phyloP scores from a whole-genome alignment of 1,140 invertebrate genomes.

The Lasaia peninsularis region DNA sequence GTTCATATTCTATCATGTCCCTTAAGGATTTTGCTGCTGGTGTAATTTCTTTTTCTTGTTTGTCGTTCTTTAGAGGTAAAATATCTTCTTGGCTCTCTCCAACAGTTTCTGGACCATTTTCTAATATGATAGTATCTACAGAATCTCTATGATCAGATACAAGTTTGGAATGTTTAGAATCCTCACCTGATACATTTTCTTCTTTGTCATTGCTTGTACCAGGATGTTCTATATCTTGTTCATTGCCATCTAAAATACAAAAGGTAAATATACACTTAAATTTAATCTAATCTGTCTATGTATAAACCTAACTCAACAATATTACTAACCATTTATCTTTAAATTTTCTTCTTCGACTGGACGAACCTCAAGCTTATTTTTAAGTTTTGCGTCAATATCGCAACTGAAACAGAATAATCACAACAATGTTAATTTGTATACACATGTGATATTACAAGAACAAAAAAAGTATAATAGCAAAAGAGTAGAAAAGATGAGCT shows the following conservation, averaged over 20 bases:
- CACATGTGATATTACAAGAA: no score
- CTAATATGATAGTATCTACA: constrained; percentile 54
- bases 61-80: constrained; percentile 27
- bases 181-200: constrained; percentile 51
- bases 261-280: neutral
- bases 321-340: constrained; percentile 38
- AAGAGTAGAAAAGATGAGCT: no score
- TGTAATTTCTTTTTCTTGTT: constrained; percentile 23
- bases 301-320: neutral
- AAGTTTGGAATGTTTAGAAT: constrained; percentile 35
- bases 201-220: constrained; percentile 34
- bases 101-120: constrained; percentile 48
- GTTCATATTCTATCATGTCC: constrained; percentile 54
- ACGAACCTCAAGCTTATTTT: constrained; percentile 47
- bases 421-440: no score
- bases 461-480: no score
- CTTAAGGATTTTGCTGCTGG: constrained; percentile 35
- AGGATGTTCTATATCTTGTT: constrained; percentile 29
- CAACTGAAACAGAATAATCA: constrained; percentile 32
- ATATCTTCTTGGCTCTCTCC: constrained; percentile 49
- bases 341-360: constrained; percentile 33
- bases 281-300: neutral
- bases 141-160: constrained; percentile 44
- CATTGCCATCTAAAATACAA: constrained; percentile 34
- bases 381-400: constrained; percentile 44